Base-by-base conservation (phyloP, 2,888 invertebrate genomes). In the Isotomurus palustris region DNA sequence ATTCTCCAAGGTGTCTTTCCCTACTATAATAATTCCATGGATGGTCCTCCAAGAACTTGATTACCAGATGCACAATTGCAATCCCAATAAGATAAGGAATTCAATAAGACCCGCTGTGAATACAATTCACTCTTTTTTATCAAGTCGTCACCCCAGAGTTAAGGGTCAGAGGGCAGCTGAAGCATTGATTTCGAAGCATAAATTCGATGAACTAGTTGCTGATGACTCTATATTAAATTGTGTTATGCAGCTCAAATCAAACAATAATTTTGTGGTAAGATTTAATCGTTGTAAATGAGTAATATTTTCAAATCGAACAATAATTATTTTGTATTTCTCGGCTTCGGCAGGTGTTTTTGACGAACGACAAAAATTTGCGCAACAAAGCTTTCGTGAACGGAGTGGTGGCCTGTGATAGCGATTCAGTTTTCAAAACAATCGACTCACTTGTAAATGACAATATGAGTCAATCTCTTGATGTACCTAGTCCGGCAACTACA, bases 191-290 rank as follows among this genome's bases (percentile, higher is more conserved):
- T 40, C 52, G 8, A 43, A 62, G 14, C 40, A 48, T 12, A 56
- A 62, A n/a, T 67, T 68, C 58, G 58, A 60, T 38, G 63, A 62
- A 24, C 10, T 62, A 2, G 58, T 58, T 40, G 56, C 66, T 1
- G 70, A 70, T 48, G 70, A 70, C 57, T 66, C 67, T 1, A 69
- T 70, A 45, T 50, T 70, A 19, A 66, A 67, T 35, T 70, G 70
- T 59, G 70, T 56, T 10, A 35, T 65, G 17, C 66, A 67, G 28
- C 40, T 54, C 14, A 55, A 55, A 25, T 53, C 43, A 25, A 19
- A 35, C 14, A 49, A 49, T 24, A 38, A 52, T n/a, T 41, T 38
- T 14, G 60, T 60, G 17, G 66, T 66, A 54, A 53, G 48, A 22
- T 19, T n/a, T 45, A 22, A 32, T 32, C 24, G 21, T 29, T 5